phyloP scores from a whole-genome alignment of 2,113 vertebrate genomes.

The Sterna hirundo region DNA sequence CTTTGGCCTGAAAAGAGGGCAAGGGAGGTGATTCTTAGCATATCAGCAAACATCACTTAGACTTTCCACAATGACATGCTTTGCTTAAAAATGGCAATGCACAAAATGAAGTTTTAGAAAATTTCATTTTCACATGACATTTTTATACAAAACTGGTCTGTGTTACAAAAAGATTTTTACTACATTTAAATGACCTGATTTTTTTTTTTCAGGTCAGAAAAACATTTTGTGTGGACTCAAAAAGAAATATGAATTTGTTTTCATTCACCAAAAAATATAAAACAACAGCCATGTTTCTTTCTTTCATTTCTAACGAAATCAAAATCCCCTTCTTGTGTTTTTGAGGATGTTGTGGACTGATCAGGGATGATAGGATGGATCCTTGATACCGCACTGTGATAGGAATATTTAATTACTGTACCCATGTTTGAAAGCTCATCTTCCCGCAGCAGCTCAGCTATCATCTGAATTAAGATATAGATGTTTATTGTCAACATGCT shows the following conservation, averaged over 20 bases:
- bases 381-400: neutral
- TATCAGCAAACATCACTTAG: neutral
- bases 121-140: neutral
- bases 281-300: neutral
- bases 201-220: neutral
- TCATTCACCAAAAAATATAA: neutral
- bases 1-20: neutral
- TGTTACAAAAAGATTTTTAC: neutral
- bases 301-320: neutral
- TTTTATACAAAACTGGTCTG: neutral
- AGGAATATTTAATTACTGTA: neutral
- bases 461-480: neutral
- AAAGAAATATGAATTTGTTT: neutral
- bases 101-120: neutral
- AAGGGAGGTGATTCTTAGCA: neutral
- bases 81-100: neutral
- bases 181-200: neutral
- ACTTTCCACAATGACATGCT: neutral
- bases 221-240: neutral
- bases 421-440: neutral
- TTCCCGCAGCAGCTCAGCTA: neutral
- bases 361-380: neutral
- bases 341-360: neutral
- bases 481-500: neutral
- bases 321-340: neutral